These are phyloP conservation scores for Meloe dianella DNA, from an alignment of 2,888 invertebrate genomes.

Conservation along the genomic window DNA sequence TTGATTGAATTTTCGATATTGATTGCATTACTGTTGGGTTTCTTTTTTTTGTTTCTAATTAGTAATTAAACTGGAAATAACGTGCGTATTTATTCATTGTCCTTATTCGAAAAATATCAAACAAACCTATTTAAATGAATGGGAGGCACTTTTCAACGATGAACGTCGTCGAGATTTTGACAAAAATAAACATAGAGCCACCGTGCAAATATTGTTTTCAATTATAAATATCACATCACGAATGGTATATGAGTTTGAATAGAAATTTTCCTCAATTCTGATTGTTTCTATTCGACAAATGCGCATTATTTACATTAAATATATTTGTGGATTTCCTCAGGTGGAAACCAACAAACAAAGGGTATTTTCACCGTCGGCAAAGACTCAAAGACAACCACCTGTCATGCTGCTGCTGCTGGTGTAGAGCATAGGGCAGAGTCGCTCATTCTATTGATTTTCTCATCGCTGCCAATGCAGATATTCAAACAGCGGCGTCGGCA, in stretches of 20 bases:
- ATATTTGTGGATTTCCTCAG: no score
- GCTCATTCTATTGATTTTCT: conserved; percentile 60
- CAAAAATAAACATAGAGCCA: not conserved
- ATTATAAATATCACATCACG: not conserved
- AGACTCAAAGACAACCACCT: conserved; percentile 55
- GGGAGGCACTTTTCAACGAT: no score
- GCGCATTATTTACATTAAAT: no score
- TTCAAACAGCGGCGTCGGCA: conserved; percentile 51
- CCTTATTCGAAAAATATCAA: no score
- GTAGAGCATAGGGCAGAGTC: conserved; percentile 51
- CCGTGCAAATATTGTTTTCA: not conserved
- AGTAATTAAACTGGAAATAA: not conserved
- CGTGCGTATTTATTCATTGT: not conserved
- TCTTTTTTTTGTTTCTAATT: not conserved
- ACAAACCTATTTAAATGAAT: no score
- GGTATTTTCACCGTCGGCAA: not conserved
- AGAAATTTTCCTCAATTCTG: no score
- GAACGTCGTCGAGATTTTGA: not conserved
- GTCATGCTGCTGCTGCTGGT: conserved; percentile 55
- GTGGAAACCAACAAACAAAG: no score
- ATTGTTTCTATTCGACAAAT: no score
- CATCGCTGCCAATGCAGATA: conserved; percentile 59
- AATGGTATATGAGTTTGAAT: no score
- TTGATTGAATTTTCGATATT: not conserved
- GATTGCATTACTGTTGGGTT: not conserved